phyloP scores from a whole-genome alignment of 1,140 invertebrate genomes.

The Uloborus diversus region DNA sequence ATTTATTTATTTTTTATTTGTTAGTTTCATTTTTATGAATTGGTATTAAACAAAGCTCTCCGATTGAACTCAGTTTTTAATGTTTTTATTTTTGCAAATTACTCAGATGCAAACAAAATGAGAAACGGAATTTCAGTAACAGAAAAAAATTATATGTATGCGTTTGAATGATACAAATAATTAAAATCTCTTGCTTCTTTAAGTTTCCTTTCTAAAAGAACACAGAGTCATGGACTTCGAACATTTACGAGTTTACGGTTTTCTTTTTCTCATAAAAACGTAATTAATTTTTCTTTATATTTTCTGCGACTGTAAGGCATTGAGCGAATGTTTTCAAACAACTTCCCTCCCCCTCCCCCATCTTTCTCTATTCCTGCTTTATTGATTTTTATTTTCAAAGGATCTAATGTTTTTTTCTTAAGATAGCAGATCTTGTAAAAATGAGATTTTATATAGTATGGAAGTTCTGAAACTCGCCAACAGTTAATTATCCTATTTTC shows the following conservation, averaged over 20 bases:
- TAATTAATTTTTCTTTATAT: not conserved
- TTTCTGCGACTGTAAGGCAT: not conserved
- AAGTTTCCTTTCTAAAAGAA: not conserved
- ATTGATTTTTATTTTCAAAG: too few species aligned
- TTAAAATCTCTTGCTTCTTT: not conserved
- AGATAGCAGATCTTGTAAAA: too few species aligned
- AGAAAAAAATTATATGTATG: not conserved
- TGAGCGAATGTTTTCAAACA: too few species aligned
- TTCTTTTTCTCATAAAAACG: not conserved
- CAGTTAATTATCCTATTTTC: too few species aligned
- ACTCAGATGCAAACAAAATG: not conserved
- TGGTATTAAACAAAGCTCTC: not conserved
- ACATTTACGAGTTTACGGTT: not conserved
- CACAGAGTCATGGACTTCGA: not conserved
- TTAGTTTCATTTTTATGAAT: too few species aligned
- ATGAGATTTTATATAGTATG: too few species aligned
- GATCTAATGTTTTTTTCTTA: too few species aligned
- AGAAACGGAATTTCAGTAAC: not conserved
- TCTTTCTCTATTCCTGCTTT: too few species aligned
- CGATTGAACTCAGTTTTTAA: not conserved
- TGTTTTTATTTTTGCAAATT: not conserved
- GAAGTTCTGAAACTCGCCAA: too few species aligned
- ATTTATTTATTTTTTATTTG: too few species aligned
- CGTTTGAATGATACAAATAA: slow-evolving; percentile 15
- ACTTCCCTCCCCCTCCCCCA: too few species aligned